Base-by-base conservation (phyloP, 2,797 vertebrate genomes). In the Saxicola maurus region DNA sequence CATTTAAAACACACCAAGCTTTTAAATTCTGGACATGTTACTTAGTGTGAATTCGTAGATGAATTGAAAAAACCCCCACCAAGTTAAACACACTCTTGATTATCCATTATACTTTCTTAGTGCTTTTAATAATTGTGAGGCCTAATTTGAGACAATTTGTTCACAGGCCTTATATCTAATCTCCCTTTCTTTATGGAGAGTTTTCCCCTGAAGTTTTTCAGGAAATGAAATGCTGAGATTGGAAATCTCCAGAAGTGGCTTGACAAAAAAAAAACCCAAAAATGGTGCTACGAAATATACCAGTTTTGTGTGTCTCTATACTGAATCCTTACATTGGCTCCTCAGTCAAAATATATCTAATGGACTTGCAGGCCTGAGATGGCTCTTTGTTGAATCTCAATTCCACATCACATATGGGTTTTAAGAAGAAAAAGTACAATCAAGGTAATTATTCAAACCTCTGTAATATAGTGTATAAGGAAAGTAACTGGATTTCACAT, bases 11-110 rank as follows among this genome's bases (percentile, higher is more conserved):
- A 19, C 6, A 83, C 2, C 9, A 60, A 17, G 2, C 2, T 85
- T 89, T 77, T 55, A 71, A 65, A 65, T 71, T 88, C 51, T 67
- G 35, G 15, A 30, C 11, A 1, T 33, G 4, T 56, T 71, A 20
- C 31, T 43, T 73, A 49, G 45, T 28, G 6, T 38, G 14, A 88
- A 42, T 60, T 57, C 25, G 14, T 30, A 78, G 33, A 35, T 49
- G 6, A 84, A 66, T 8, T 46, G 13, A 45, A 73, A 61, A 38
- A 45, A 46, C 0, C 0, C 14, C 10, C 45, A 28, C 13, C 6
- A 18, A n/a, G 18, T 51, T 65, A 83, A 74, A 53, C 19, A 62
- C 1, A n/a, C 38, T 57, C 17, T 59, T 78, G 28, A 45, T 55
- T 62, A 68, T 79, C 60, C n/a, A 40, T 76, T 69, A 46, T 31